Evolutionary conservation across 1,140 invertebrate genomes (phyloP).

Genomic region (Rhynchophorus ferrugineus): DNA sequence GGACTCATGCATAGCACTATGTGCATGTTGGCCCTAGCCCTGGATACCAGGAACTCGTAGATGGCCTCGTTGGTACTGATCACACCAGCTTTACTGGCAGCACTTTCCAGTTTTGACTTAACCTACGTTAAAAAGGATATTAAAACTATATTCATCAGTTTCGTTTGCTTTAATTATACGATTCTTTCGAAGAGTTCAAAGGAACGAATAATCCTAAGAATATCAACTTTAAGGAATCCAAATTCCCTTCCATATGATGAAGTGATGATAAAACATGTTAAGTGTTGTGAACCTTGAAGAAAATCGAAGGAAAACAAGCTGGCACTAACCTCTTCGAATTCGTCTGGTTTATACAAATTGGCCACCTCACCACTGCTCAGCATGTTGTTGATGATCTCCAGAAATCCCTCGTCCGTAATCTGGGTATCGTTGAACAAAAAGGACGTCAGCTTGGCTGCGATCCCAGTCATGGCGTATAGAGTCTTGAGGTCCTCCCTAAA

Average conservation of each 20-base stretch:
- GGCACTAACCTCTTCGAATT: slow-evolving; percentile 76
- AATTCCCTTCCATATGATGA: too few relatives aligned
- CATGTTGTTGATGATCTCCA: slow-evolving; percentile 85
- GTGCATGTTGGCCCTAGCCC: slow-evolving; percentile 69
- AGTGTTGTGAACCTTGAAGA: too few relatives aligned
- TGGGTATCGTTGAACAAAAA: slow-evolving; percentile 81
- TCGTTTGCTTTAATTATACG: too few relatives aligned
- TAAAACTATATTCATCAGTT: too few relatives aligned
- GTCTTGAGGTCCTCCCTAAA: slow-evolving; percentile 79
- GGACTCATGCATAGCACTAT: slow-evolving; percentile 80
- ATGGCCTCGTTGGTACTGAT: slow-evolving; percentile 58
- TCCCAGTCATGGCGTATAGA: slow-evolving; percentile 62
- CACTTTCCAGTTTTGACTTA: slow-evolving; percentile 57
- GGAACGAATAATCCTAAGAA: too few relatives aligned
- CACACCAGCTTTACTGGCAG: slow-evolving; percentile 56
- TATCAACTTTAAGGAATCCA: too few relatives aligned
- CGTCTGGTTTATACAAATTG: slow-evolving; percentile 74
- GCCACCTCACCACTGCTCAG: slow-evolving; percentile 77
- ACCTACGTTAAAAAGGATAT: too few relatives aligned
- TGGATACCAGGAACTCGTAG: slow-evolving; percentile 67
- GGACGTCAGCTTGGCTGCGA: slow-evolving; percentile 64
- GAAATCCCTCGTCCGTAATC: slow-evolving; percentile 70
- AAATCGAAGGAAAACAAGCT: too few relatives aligned
- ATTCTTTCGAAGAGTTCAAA: not conserved
- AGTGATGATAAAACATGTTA: too few relatives aligned